phyloP scores from a whole-genome alignment of 1,140 invertebrate genomes.

The Diabrotica virgifera region DNA sequence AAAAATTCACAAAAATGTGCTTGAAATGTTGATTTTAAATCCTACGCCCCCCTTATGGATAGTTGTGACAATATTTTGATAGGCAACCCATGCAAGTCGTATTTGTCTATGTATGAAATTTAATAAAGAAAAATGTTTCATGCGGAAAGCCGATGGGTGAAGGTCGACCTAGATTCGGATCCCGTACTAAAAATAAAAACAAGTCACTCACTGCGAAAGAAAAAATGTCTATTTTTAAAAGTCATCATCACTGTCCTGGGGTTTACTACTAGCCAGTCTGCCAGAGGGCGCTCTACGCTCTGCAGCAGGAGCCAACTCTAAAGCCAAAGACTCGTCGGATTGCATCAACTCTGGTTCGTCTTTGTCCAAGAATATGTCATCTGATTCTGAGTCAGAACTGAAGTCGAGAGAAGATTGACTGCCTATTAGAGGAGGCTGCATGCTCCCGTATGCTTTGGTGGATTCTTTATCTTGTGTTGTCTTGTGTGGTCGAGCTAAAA shows the following conservation, averaged over 20 bases:
- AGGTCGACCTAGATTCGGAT: too few species aligned
- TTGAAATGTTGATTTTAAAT: too few species aligned
- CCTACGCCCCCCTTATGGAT: too few species aligned
- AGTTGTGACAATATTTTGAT: too few species aligned
- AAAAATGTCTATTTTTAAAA: constrained; percentile 34
- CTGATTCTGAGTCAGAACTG: constrained; percentile 43
- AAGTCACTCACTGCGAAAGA: neutral
- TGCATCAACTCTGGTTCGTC: constrained; percentile 46
- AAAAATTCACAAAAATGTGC: too few species aligned
- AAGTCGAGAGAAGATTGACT: constrained; percentile 41
- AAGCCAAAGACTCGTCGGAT: constrained; percentile 45
- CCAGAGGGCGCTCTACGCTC: constrained; percentile 37
- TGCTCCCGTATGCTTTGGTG: constrained; percentile 38
- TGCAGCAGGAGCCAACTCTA: constrained; percentile 37
- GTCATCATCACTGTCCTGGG: constrained; percentile 42
- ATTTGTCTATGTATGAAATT: too few species aligned
- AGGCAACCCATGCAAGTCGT: too few species aligned
- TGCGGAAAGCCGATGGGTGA: too few species aligned
- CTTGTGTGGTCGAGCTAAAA: neutral
- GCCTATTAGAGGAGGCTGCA: constrained; percentile 37
- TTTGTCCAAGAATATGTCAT: constrained; percentile 46
- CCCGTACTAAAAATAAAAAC: too few species aligned
- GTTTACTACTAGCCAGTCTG: constrained; percentile 30
- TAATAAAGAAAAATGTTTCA: too few species aligned
- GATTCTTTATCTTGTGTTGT: neutral